A percentile compares a stretch with the other conserved stretches of the same genome.
phyloP scores from a whole-genome alignment of 1,140 invertebrate genomes.

The Leptonema lineaticorne region DNA sequence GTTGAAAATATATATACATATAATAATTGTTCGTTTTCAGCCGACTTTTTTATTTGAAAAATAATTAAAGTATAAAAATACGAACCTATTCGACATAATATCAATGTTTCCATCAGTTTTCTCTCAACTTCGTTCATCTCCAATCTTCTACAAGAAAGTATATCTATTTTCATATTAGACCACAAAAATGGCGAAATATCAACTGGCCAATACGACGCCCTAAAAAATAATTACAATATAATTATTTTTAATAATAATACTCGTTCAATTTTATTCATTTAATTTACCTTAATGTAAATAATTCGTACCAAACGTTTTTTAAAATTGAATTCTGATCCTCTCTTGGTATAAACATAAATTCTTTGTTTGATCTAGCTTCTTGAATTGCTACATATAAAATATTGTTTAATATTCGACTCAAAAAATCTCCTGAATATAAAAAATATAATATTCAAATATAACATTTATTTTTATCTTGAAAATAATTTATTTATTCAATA shows the following conservation, averaged over 20 bases:
- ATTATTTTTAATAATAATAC: background rate
- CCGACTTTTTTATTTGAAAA: too few species aligned
- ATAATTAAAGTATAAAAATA: too few species aligned
- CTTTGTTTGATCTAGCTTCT: conserved; percentile 56
- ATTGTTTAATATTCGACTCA: conserved; percentile 51
- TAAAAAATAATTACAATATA: conserved; percentile 38
- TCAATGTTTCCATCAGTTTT: conserved; percentile 63
- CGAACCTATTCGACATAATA: conserved; percentile 62
- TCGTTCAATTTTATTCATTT: background rate
- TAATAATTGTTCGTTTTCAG: background rate
- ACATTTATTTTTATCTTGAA: too few species aligned
- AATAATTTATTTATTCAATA: too few species aligned
- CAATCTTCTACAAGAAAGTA: conserved; percentile 49
- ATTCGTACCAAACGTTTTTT: conserved; percentile 58
- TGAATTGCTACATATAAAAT: conserved; percentile 59
- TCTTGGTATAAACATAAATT: conserved; percentile 53
- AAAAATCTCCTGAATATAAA: conserved; percentile 31
- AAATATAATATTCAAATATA: conserved; percentile 42
- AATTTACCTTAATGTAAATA: conserved; percentile 56
- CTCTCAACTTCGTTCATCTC: conserved; percentile 60
- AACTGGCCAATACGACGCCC: conserved; percentile 62
- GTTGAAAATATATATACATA: background rate
- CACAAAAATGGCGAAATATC: conserved; percentile 51
- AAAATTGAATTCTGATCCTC: conserved; percentile 59
- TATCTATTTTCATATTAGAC: conserved; percentile 44